These are phyloP conservation scores for Calephelis virginiensis DNA, from an alignment of 1,140 invertebrate genomes.

Conservation along the genomic window DNA sequence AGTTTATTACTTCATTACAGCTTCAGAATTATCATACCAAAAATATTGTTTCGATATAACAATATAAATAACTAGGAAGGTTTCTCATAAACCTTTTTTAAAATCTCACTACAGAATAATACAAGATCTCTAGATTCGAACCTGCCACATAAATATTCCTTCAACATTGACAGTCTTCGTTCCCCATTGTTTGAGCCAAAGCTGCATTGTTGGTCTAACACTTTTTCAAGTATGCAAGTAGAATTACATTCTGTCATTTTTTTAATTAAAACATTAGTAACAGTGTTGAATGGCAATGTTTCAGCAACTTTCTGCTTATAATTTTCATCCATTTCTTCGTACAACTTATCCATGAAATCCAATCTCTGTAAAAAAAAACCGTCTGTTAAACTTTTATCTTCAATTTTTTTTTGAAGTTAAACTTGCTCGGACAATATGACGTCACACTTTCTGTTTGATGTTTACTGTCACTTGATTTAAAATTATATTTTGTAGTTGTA, in stretches of 20 bases:
- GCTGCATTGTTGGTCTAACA: constrained; percentile 38
- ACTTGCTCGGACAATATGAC: no score
- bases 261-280: constrained; percentile 38
- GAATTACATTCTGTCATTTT: constrained; percentile 37
- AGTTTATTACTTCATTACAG: neutral
- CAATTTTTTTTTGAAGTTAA: no score
- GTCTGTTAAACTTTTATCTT: neutral
- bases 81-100: constrained; percentile 47
- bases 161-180: constrained; percentile 37
- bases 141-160: constrained; percentile 42
- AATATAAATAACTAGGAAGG: constrained; percentile 21
- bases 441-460: no score
- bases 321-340: constrained; percentile 36
- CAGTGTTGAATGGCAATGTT: constrained; percentile 33
- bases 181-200: constrained; percentile 22
- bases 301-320: constrained; percentile 43
- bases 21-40: neutral
- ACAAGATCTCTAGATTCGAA: constrained; percentile 52
- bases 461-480: no score
- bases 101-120: constrained; percentile 55
- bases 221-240: constrained; percentile 31
- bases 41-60: constrained; percentile 17
- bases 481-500: no score
- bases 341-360: constrained; percentile 46
- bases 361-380: constrained; percentile 39